Percentiles rank a stretch among this genome's conserved stretches.
phyloP scores from a whole-genome alignment of 1,140 invertebrate genomes.

The Helicoverpa zea region DNA sequence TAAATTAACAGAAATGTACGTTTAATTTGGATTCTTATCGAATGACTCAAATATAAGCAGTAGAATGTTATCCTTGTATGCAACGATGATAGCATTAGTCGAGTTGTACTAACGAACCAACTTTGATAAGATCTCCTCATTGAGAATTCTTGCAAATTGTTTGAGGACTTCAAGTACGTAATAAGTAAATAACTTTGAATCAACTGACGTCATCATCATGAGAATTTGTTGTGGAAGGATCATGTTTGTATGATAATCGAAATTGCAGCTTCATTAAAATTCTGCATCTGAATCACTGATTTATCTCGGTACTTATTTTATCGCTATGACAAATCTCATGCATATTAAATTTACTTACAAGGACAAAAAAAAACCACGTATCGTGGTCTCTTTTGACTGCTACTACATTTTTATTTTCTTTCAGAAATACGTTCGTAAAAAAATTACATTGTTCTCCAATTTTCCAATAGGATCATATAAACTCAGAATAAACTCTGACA shows the following conservation, averaged over 20 bases:
- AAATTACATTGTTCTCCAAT: too few relatives aligned
- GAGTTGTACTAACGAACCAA: not conserved
- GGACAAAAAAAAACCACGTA: not conserved
- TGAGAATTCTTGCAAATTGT: not conserved
- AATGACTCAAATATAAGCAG: not conserved
- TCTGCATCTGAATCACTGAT: slow-evolving; percentile 9
- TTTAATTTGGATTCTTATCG: not conserved
- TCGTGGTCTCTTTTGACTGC: not conserved
- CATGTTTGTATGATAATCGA: slow-evolving; percentile 17
- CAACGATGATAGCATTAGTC: not conserved
- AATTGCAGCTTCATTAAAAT: not conserved
- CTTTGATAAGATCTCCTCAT: slow-evolving; percentile 15
- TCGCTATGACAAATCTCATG: slow-evolving; percentile 6
- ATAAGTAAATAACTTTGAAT: not conserved
- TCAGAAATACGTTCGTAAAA: too few relatives aligned
- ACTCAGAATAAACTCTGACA: not conserved
- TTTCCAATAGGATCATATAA: not conserved
- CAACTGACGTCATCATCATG: not conserved
- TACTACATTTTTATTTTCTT: too few relatives aligned
- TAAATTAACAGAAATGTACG: slow-evolving; percentile 15
- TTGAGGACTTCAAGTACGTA: not conserved
- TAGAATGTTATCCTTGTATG: not conserved
- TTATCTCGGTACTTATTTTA: slow-evolving; percentile 1
- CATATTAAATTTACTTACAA: not conserved
- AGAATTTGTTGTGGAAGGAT: not conserved